Evolutionary conservation across 2,888 invertebrate species (phyloP).

Genomic region (Melinaea menophilus): DNA sequence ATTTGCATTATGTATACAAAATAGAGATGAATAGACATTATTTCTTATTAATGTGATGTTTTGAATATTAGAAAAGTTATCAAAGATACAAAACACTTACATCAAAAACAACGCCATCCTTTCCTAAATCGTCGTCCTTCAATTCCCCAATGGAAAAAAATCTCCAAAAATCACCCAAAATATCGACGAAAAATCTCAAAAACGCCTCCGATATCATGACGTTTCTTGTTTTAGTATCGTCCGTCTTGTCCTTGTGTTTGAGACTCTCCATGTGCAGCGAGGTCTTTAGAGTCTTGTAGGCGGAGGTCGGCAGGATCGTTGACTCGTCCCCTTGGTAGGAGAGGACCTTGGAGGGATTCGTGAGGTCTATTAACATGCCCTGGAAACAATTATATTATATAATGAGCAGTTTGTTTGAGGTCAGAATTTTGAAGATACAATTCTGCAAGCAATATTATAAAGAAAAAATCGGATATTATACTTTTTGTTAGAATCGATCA

Average conservation of each 20-base stretch:
- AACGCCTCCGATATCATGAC: conserved; percentile 89
- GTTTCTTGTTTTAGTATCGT: conserved; percentile 78
- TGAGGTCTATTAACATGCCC: conserved; percentile 87
- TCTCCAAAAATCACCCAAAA: conserved; percentile 83
- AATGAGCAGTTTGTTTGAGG: background rate
- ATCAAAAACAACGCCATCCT: conserved; percentile 60
- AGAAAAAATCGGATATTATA: no score
- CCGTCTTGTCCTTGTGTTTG: conserved; percentile 49
- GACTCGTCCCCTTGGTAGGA: conserved; percentile 86
- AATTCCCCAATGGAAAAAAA: conserved; percentile 61
- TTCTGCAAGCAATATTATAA: no score
- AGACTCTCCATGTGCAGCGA: conserved; percentile 64
- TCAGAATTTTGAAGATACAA: no score
- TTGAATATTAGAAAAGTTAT: background rate
- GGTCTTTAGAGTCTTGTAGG: conserved; percentile 82
- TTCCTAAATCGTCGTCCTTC: conserved; percentile 54
- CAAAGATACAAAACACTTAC: conserved; percentile 54
- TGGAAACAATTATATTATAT: conserved; percentile 43
- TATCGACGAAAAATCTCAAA: conserved; percentile 86
- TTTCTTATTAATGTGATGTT: no score
- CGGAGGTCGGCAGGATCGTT: conserved; percentile 83
- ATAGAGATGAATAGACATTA: no score
- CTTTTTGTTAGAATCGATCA: no score
- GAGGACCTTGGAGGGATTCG: conserved; percentile 74
- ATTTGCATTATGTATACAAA: no score